These are phyloP conservation scores for Synanthedon vespiformis DNA, from an alignment of 2,888 invertebrate genomes.

Conservation along the genomic window DNA sequence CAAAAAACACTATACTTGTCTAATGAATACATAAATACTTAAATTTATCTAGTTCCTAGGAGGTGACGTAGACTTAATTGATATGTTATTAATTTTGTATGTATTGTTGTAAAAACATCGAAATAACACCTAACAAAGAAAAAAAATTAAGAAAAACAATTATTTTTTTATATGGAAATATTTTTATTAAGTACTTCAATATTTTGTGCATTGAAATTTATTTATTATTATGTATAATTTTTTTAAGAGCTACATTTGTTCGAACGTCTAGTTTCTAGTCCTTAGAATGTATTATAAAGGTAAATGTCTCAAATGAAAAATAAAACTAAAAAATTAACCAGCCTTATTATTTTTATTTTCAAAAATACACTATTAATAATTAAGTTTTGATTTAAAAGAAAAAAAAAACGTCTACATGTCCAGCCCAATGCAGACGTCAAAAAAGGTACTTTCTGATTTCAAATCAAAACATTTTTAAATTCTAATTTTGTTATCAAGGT, in stretches of 20 bases:
- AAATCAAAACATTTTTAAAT: too few species aligned
- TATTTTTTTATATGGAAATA: background rate
- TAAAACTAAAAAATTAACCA: background rate
- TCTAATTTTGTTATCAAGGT: too few species aligned
- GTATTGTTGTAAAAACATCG: slow-evolving; percentile 1
- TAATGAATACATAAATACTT: background rate
- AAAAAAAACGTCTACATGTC: too few species aligned
- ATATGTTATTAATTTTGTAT: background rate
- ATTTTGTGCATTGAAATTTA: background rate
- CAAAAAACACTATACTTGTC: too few species aligned
- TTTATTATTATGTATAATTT: background rate
- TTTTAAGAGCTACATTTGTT: slow-evolving; percentile 12
- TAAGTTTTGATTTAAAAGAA: too few species aligned
- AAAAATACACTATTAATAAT: background rate
- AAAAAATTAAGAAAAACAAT: background rate
- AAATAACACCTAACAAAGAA: background rate
- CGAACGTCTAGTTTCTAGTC: slow-evolving; percentile 5
- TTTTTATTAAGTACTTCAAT: background rate
- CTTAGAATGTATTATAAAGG: background rate
- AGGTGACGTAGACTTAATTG: slow-evolving; percentile 29
- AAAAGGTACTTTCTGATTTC: too few species aligned
- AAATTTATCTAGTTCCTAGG: slow-evolving; percentile 21
- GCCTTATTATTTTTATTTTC: background rate
- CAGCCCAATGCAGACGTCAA: too few species aligned
- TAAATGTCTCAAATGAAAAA: slow-evolving; percentile 4